These are phyloP conservation scores for Dasypolia templi DNA, from an alignment of 2,888 invertebrate species.

Conservation along the genomic window DNA sequence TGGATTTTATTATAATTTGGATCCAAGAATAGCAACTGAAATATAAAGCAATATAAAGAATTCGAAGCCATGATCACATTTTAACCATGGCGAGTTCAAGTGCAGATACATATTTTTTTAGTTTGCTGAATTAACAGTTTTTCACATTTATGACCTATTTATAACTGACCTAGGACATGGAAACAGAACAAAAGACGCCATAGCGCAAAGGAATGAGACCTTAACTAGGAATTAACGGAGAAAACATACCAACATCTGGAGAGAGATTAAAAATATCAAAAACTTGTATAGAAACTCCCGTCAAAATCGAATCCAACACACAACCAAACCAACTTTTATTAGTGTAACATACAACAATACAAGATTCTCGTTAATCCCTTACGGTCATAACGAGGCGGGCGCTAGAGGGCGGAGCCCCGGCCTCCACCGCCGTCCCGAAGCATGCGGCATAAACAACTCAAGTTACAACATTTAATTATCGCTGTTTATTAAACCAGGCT, in stretches of 20 bases:
- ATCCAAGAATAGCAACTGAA: neutral
- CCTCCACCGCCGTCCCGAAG: conserved; percentile 72
- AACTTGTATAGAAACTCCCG: conserved; percentile 8
- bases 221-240: neutral
- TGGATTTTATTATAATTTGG: neutral
- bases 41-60: neutral
- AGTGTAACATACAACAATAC: conserved; percentile 55
- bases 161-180: no score
- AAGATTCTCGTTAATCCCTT: conserved; percentile 84
- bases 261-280: neutral
- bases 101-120: no score
- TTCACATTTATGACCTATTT: neutral
- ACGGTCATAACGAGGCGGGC: conserved; percentile 79
- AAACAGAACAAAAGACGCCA: no score
- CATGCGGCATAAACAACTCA: conserved; percentile 86
- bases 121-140: neutral
- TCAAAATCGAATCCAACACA: conserved; percentile 15
- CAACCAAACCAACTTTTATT: conserved; percentile 43
- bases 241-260: neutral
- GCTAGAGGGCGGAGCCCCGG: conserved; percentile 80
- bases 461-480: conserved; percentile 89
- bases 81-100: no score
- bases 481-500: conserved; percentile 87
- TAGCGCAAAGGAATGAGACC: neutral
- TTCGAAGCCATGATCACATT: neutral